Conservation (phyloP, 1,140 invertebrate species). For the Drosophila rhopaloa region DNA sequence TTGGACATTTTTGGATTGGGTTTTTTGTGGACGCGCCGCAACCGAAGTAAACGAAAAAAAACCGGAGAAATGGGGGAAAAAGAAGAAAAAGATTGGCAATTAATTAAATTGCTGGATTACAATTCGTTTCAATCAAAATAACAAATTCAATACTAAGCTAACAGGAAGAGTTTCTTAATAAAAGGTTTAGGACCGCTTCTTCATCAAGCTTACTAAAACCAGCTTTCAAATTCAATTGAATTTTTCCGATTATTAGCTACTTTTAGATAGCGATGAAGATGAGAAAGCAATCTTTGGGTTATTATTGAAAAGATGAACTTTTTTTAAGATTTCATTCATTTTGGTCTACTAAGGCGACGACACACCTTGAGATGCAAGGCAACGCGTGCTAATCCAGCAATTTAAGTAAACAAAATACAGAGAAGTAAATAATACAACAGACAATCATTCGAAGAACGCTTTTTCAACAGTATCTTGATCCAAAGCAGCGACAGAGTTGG, state of each 20-base stretch:
- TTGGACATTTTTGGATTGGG: slow-evolving; percentile 42
- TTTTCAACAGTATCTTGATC: slow-evolving; percentile 15
- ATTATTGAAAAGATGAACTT: neutral
- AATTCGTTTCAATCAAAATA: slow-evolving; percentile 53
- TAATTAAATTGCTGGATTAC: slow-evolving; percentile 83
- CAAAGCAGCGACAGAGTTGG: slow-evolving; percentile 30
- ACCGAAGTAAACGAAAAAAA: slow-evolving; percentile 63
- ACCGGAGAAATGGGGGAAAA: slow-evolving; percentile 49
- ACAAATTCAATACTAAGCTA: slow-evolving; percentile 43
- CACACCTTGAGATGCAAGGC: slow-evolving; percentile 53
- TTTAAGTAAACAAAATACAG: slow-evolving; percentile 47
- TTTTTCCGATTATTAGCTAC: no score
- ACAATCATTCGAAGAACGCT: slow-evolving; percentile 67
- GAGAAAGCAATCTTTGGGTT: no score
- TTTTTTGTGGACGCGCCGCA: slow-evolving; percentile 61
- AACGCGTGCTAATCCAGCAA: slow-evolving; percentile 69
- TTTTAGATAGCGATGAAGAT: no score
- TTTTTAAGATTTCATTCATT: neutral
- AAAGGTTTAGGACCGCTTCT: neutral
- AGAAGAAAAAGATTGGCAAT: slow-evolving; percentile 79
- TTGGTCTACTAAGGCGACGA: slow-evolving; percentile 63
- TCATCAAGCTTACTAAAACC: neutral
- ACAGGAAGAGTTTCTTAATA: slow-evolving; percentile 17
- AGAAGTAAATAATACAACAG: slow-evolving; percentile 4
- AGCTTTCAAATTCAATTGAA: no score